phyloP scores from a whole-genome alignment of 2,797 vertebrate genomes.

The Capromys pilorides region DNA sequence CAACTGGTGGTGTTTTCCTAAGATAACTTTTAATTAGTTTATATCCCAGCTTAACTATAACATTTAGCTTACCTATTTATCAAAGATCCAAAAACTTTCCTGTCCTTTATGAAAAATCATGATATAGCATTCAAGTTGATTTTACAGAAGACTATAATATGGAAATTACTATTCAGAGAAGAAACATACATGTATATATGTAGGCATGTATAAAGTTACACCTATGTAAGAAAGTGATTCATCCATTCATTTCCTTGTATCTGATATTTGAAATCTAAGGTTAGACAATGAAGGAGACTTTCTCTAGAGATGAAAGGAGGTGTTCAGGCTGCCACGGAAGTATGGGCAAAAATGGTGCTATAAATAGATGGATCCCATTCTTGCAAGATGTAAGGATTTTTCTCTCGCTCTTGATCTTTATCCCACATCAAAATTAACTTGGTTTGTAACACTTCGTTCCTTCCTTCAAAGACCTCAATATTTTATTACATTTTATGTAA shows the following conservation, averaged over 20 bases:
- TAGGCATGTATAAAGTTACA: neutral
- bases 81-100: conserved; percentile 36
- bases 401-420: neutral
- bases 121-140: neutral
- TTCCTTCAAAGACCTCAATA: neutral
- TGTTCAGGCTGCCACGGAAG: neutral
- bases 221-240: neutral
- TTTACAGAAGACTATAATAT: neutral
- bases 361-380: neutral
- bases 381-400: neutral
- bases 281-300: neutral
- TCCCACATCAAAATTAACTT: conserved; percentile 14
- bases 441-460: neutral
- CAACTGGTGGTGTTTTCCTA: neutral
- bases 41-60: neutral
- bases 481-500: neutral
- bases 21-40: neutral
- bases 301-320: neutral
- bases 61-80: neutral
- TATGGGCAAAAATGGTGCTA: neutral
- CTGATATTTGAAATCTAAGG: neutral
- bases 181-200: neutral
- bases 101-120: neutral
- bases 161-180: neutral
- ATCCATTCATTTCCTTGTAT: neutral